Evolutionary conservation across 2,888 invertebrate genomes (phyloP), one percentile per base, ranked within the genome.

Genomic region (Campopleginae sp.): DNA sequence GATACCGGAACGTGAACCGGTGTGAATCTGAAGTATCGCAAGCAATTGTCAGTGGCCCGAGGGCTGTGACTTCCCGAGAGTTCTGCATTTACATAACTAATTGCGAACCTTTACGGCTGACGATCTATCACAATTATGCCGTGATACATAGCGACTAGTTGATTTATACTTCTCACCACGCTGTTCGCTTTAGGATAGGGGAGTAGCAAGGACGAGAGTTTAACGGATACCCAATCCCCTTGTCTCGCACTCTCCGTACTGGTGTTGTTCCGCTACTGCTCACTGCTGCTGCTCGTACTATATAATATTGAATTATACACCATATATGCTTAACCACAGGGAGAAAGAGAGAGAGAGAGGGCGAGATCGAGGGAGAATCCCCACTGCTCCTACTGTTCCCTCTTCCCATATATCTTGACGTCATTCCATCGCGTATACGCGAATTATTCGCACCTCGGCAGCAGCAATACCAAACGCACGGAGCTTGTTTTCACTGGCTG

Each of bases 71-170:
- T 75, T 72, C 7, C 80, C 68, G 58, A 46, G 80, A 75, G 66
- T 74, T 80, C 70, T 80, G 66, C 85, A 85, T 85, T 85, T 85
- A 80, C 85, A 85, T 80, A 85, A 85, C 85, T 85, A 85, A 85
- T 85, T 85, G 85, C 82, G 76, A 85, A 80, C 80, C 85, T 82
- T 85, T 85, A 82, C 82, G 80, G 38, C 82, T 82, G 80, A 85
- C 85, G 82, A 82, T 85, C 82, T 74, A 82, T 85, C 85, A 85
- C 82, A 85, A 82, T 85, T 85, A 85, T 85, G 80, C 82, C 72
- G 72, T 85, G 82, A 85, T 85, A 77, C 65, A 82, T 80, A 74
- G 76, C 76, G 66, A 54, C 80, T 80, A 77, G 80, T 82, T 85
- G 82, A 85, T 85, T 85, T 85, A 85, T 82, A 82, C 85, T 85